Conservation (phyloP, 2,888 invertebrate species). For the Agrotis puta region DNA sequence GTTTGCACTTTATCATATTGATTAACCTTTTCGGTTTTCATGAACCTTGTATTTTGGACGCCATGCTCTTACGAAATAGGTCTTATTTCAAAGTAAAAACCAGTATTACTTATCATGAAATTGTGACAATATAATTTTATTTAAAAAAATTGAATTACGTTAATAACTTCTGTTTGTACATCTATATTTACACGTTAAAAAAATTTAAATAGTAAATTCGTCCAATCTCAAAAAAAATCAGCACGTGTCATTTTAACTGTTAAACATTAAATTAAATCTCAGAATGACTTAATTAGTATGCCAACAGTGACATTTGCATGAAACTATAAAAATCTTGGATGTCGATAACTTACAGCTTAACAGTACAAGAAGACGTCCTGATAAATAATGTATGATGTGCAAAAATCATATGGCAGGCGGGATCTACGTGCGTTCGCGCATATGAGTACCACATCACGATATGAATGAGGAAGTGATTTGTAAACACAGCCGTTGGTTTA, state of each 20-base stretch:
- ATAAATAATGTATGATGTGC: constrained; percentile 61
- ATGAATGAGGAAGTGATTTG: constrained; percentile 55
- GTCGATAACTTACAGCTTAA: constrained; percentile 13
- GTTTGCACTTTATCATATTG: too few relatives aligned
- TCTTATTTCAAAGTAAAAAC: too few relatives aligned
- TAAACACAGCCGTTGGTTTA: constrained; percentile 37
- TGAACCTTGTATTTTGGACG: too few relatives aligned
- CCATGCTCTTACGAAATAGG: too few relatives aligned
- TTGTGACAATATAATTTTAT: too few relatives aligned
- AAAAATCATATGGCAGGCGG: constrained; percentile 50
- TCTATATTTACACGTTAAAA: too few relatives aligned
- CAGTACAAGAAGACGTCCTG: constrained; percentile 38
- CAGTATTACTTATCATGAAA: too few relatives aligned
- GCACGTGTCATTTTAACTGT: neutral
- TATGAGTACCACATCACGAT: constrained; percentile 33
- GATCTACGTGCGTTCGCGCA: constrained; percentile 47
- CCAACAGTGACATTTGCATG: constrained; percentile 21
- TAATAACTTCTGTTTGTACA: too few relatives aligned
- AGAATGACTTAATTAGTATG: constrained; percentile 20
- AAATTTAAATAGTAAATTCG: too few relatives aligned
- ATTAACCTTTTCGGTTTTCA: too few relatives aligned
- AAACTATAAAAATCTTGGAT: constrained; percentile 35
- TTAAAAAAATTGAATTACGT: too few relatives aligned
- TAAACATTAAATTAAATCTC: neutral
- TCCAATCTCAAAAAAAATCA: too few relatives aligned